Base-by-base conservation (phyloP, 2,888 invertebrate species). In the Acheta domesticus region DNA sequence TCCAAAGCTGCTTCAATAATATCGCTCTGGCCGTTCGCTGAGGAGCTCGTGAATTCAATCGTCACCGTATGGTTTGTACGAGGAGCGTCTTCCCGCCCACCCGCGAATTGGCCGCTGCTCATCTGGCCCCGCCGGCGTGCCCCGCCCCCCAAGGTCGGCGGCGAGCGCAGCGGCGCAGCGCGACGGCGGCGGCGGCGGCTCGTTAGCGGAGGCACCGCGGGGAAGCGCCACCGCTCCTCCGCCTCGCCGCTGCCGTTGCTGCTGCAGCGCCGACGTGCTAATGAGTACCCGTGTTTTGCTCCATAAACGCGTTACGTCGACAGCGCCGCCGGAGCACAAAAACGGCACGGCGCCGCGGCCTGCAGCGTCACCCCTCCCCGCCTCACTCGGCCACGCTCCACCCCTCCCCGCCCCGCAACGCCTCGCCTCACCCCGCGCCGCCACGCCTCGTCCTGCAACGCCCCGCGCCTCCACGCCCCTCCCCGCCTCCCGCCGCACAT, bases 221-320 rank as follows among this genome's bases (percentile, higher is more conserved):
- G n/a, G 62, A 62, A 62, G 62, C 62, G 16, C 62, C 14, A n/a
- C 62, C 16, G n/a, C 36, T 36, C 36, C 36, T 36, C 36, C 36
- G 36, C 36, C 36, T 36, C 36, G 36, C 36, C 36, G 62, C n/a
- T 12, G 16, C 62, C 62, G 62, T 5, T 19, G 62, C 19, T 62
- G 62, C 62, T n/a, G n/a, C 62, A 14, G 14, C n/a, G n/a, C 62
- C 12, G 62, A 62, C 62, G 62, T 62, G 62, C 62, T 62, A 62
- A 62, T 62, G 62, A 62, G 62, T 62, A n/a, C n/a, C 62, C 62
- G 62, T 62, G 62, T 62, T 62, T 62, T 62, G 62, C 62, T 62
- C 62, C 62, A 62, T 62, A 62, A 62, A 62, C 62, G 62, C 62
- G 62, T 62, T 62, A 12, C 62, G n/a, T 12, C 16, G 8, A 36